Conservation (phyloP, 2,797 vertebrate species). For the Emydoidea blandingii region DNA sequence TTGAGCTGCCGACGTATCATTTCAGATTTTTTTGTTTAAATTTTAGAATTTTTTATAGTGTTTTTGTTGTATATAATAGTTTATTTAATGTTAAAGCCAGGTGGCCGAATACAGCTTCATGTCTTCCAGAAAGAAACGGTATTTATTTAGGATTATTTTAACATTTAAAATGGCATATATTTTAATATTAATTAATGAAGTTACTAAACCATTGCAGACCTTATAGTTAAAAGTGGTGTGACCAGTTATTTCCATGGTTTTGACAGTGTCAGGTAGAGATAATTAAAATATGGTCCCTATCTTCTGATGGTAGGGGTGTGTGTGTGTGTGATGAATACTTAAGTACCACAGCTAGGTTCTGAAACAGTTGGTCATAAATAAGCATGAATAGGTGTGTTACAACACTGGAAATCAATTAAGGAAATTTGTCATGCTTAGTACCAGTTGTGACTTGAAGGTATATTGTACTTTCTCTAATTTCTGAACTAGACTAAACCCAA, state of each 20-base stretch:
- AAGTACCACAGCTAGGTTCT: conserved; percentile 42
- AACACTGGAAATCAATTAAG: conserved; percentile 66
- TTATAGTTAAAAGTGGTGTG: conserved; percentile 33
- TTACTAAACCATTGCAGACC: background rate
- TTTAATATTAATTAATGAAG: background rate
- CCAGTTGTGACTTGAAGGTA: conserved; percentile 27
- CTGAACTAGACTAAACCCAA: background rate
- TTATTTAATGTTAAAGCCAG: background rate
- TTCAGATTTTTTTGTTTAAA: background rate
- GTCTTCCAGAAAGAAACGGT: background rate
- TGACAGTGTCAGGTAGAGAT: conserved; percentile 54
- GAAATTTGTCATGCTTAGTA: conserved; percentile 47
- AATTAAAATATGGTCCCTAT: conserved; percentile 62
- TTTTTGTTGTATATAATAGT: too few relatives aligned
- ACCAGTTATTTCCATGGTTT: conserved; percentile 42
- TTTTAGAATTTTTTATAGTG: background rate
- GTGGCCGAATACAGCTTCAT: background rate
- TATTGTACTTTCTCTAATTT: conserved; percentile 7
- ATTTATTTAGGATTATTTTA: background rate
- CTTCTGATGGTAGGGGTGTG: conserved; percentile 50
- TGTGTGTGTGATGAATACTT: conserved; percentile 55
- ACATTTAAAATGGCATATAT: background rate
- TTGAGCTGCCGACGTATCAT: background rate
- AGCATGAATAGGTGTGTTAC: conserved; percentile 57
- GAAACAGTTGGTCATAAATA: conserved; percentile 72